Evolutionary conservation across 2,797 vertebrate genomes (phyloP).

Genomic region (Cyprinella venusta): DNA sequence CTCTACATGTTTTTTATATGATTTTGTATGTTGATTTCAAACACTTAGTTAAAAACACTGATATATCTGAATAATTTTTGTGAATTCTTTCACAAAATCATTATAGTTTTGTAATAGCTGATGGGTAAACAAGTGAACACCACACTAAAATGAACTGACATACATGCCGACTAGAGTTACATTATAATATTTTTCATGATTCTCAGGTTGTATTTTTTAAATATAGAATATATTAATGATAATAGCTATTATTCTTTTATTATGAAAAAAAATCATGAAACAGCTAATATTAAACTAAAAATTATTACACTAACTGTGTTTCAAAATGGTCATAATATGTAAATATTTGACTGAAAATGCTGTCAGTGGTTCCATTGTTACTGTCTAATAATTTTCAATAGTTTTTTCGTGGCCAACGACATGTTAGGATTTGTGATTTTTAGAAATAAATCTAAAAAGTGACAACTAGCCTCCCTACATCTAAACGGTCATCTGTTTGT

Average conservation of each 20-base stretch:
- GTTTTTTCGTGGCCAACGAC: neutral
- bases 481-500: neutral
- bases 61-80: neutral
- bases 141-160: neutral
- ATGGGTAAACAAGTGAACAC: neutral
- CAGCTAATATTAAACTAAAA: neutral
- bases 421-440: neutral
- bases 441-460: neutral
- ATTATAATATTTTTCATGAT: neutral
- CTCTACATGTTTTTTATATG: accelerated
- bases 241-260: neutral
- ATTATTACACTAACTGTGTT: too few species aligned
- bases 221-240: neutral
- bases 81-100: neutral
- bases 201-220: neutral
- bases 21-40: neutral
- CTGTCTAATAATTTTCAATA: neutral
- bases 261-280: neutral
- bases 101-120: neutral
- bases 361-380: neutral
- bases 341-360: too few species aligned
- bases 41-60: neutral
- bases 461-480: neutral
- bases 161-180: neutral
- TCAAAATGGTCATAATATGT: neutral